Evolutionary conservation across 2,113 vertebrate genomes (phyloP).

Genomic region (Gobiocypris rarus): DNA sequence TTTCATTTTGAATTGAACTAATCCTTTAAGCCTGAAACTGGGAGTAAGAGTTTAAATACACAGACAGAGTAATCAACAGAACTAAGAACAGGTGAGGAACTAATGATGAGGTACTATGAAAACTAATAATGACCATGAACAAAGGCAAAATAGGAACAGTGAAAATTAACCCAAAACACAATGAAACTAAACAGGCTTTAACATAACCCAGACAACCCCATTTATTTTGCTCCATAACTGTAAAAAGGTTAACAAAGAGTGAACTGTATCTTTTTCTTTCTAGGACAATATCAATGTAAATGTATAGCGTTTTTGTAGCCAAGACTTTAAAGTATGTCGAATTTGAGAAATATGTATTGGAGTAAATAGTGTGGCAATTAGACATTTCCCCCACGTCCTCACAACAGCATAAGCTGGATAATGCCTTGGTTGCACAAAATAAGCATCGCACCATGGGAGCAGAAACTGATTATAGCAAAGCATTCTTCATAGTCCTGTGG

Average conservation of each 20-base stretch:
- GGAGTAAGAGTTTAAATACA: no score
- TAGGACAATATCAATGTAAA: not conserved
- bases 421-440: not conserved
- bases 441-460: slow-evolving; percentile 12
- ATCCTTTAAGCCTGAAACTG: no score
- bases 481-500: slow-evolving; percentile 18
- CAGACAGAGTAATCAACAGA: no score
- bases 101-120: no score
- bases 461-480: slow-evolving; percentile 30
- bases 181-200: no score
- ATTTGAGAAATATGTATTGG: not conserved
- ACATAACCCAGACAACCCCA: no score
- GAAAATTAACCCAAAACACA: no score
- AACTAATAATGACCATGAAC: no score
- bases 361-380: slow-evolving; percentile 3
- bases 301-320: not conserved
- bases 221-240: not conserved
- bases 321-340: not conserved
- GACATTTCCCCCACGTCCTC: not conserved
- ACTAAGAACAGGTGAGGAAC: no score
- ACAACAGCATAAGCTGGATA: not conserved
- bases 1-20: no score
- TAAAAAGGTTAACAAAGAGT: not conserved
- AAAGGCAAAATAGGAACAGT: no score
- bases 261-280: not conserved